Conservation (phyloP, 1,140 invertebrate species). For the Nautilus pompilius region DNA sequence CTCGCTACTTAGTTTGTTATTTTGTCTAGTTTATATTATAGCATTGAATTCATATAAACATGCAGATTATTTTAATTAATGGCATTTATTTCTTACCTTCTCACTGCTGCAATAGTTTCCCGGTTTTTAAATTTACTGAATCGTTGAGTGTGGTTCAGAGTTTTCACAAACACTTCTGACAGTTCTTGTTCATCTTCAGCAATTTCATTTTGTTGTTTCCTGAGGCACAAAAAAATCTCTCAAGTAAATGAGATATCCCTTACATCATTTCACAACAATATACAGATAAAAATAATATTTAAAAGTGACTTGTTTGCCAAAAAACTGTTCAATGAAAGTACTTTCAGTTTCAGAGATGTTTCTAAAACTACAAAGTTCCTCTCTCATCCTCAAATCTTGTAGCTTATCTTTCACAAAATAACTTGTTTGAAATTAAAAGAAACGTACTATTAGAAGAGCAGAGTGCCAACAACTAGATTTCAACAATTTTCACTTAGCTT, state of each 20-base stretch:
- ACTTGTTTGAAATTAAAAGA: no score
- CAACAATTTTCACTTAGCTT: no score
- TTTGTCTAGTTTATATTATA: no score
- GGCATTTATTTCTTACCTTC: no score
- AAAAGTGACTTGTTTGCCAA: not conserved
- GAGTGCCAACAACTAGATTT: no score
- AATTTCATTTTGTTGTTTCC: slow-evolving; percentile 95
- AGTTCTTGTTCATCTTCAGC: slow-evolving; percentile 98
- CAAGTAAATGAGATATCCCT: not conserved
- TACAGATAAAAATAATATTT: not conserved
- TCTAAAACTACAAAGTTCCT: not conserved
- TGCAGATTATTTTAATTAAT: no score
- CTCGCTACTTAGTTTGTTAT: no score
- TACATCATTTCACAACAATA: not conserved
- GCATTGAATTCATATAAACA: no score
- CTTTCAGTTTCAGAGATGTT: not conserved
- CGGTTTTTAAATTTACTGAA: slow-evolving; percentile 96
- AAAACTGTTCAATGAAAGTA: not conserved
- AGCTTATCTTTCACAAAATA: no score
- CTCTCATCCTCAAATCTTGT: not conserved
- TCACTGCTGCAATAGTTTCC: slow-evolving; percentile 92
- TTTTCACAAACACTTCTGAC: slow-evolving; percentile 98
- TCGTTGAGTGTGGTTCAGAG: slow-evolving; percentile 90
- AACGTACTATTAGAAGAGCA: no score
- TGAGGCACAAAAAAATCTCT: slow-evolving; percentile 11